Percentiles rank a stretch among this genome's conserved stretches.
phyloP scores from a whole-genome alignment of 2,113 vertebrate genomes.

The Sapajus apella region DNA sequence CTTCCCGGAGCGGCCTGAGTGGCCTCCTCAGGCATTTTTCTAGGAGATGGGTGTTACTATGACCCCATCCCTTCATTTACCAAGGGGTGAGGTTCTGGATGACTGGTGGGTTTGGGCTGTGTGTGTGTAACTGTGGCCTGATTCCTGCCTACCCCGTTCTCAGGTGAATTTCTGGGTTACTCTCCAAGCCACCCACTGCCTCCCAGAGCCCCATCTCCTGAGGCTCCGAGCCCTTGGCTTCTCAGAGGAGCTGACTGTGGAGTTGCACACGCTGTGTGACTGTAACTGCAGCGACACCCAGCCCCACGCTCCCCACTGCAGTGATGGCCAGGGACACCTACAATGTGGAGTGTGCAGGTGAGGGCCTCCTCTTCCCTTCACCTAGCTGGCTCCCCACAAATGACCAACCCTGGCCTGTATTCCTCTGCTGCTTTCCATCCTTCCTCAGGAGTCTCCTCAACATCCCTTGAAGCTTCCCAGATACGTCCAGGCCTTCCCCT shows the following conservation, averaged over 20 bases:
- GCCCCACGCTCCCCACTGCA: conserved; percentile 78
- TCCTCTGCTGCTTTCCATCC: background rate
- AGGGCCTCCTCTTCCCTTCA: background rate
- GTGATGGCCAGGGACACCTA: conserved; percentile 76
- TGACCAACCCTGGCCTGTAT: rapidly evolving
- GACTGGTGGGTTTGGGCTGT: no score
- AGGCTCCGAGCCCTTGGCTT: conserved; percentile 85
- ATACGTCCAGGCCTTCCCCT: background rate
- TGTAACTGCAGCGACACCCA: conserved; percentile 81
- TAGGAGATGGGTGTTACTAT: background rate
- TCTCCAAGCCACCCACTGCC: conserved; percentile 77
- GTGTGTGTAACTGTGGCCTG: background rate
- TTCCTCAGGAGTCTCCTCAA: background rate
- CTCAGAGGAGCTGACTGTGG: conserved; percentile 82
- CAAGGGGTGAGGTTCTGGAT: background rate
- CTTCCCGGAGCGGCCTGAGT: background rate
- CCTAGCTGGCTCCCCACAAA: background rate
- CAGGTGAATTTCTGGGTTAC: conserved; percentile 85
- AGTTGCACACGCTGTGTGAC: conserved; percentile 80
- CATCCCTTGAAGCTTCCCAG: background rate
- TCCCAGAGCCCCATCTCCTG: conserved; percentile 64
- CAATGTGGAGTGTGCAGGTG: conserved; percentile 87
- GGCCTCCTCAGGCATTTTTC: background rate
- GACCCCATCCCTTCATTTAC: background rate
- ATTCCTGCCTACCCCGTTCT: background rate